phyloP scores from a whole-genome alignment of 2,113 vertebrate genomes.

The Melospiza georgiana region DNA sequence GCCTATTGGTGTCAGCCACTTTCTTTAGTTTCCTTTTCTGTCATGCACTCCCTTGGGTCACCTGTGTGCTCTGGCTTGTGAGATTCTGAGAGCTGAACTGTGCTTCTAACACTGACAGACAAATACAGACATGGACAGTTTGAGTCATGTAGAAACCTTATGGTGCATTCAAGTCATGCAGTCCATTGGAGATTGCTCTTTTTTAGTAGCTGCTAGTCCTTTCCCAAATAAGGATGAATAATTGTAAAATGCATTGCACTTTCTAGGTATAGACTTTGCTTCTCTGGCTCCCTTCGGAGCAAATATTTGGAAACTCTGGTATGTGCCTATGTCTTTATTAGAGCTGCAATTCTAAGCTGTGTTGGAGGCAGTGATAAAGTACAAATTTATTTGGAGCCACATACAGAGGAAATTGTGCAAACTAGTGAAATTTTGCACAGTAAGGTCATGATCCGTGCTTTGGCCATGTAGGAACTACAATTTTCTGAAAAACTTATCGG shows the following conservation, averaged over 20 bases:
- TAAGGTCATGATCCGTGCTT: neutral
- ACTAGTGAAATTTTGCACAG: conserved; percentile 22
- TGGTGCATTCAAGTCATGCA: neutral
- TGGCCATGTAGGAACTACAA: neutral
- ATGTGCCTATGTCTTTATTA: conserved; percentile 37
- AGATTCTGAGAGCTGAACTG: neutral
- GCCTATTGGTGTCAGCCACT: neutral
- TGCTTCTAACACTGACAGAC: neutral
- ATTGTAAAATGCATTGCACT: neutral
- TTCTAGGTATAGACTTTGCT: conserved; percentile 13
- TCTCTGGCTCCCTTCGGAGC: conserved; percentile 34
- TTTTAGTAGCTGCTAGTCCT: neutral
- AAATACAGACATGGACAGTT: neutral
- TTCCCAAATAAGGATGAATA: neutral
- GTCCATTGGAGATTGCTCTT: neutral
- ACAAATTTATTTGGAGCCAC: neutral
- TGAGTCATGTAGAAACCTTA: neutral
- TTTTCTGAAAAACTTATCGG: neutral
- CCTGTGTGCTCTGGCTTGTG: neutral
- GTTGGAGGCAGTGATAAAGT: neutral
- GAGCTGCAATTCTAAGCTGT: conserved; percentile 30
- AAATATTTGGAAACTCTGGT: conserved; percentile 69
- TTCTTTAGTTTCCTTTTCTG: neutral
- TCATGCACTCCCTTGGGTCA: neutral
- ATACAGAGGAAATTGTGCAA: neutral